Base-by-base conservation (phyloP, 2,888 invertebrate genomes). In the Physocephala rufipes region DNA sequence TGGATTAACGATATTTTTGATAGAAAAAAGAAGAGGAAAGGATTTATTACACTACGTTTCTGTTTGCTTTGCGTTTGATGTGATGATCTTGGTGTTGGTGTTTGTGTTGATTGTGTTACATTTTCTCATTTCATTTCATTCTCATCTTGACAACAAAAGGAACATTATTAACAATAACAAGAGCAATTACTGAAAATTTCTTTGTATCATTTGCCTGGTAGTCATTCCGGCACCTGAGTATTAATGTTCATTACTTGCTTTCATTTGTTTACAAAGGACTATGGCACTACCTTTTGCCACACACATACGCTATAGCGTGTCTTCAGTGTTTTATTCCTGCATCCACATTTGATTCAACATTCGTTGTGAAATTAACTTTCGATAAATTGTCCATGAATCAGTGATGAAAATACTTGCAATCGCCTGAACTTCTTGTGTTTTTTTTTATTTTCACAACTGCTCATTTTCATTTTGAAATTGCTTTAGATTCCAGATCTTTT, bases 241-340 rank as follows among this genome's bases (percentile, higher is more conserved):
- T 68, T 36, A 68, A 68, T 62, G 68, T 68, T 68, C 68, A 68
- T 68, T 68, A 68, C 62, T 62, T 21, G 26, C 63, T 65, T 26
- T 12, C 65, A 51, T 19, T 65, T 26, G 47, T 45, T 64, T 45
- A 51, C 65, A 21, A 49, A 19, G 30, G 65, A 65, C 24, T 49
- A n/a, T n/a, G n/a, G n/a, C n/a, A n/a, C n/a, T n/a, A n/a, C n/a
- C n/a, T n/a, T n/a, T n/a, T n/a, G n/a, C n/a, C 58, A 4, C 26
- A 58, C 15, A 58, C 24, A 28, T 28, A 58, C 26, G 28, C 15
- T 58, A 28, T 26, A 58, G n/a, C n/a, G n/a, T n/a, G n/a, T n/a
- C n/a, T n/a, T n/a, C n/a, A n/a, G n/a, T n/a, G n/a, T n/a, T n/a
- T n/a, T 26, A 15, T 28, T 16, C 9, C 19, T 55, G 9, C 24